Base-by-base conservation (phyloP, 2,113 vertebrate genomes). In the Phainopepla nitens region DNA sequence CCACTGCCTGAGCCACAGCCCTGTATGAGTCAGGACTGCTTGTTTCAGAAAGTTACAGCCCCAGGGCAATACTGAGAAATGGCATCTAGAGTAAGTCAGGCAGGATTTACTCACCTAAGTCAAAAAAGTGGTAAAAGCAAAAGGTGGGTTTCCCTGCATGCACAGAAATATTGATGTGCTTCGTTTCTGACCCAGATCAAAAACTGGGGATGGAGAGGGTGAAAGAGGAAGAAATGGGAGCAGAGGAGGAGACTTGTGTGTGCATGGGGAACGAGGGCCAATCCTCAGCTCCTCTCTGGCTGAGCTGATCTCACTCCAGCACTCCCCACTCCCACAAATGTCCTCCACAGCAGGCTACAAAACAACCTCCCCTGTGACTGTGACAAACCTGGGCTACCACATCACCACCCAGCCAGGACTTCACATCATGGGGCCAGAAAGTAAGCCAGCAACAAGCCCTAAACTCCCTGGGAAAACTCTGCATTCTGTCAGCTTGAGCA, bases 141-240 rank as follows among this genome's bases (percentile, higher is more conserved):
- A 85, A 92, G 36, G 24, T 61, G 41, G 17, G 22, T 33, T 79
- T 92, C 39, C 35, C 24, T 49, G 54, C 41, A 56, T 14, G n/a
- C 61, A 88, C n/a, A 53, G n/a, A 80, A 92, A 44, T 31, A 79
- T 0, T 1, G 0, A 41, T 0, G 0, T 56, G 33, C 35, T 35
- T 29, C 3, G 0, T 3, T 72, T 50, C 45, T 49, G 54, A 23
- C 62, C 64, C 24, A 77, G 33, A 89, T 22, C 31, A 64, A 58
- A 65, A 81, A 41, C 11, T 28, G 28, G 8, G 15, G 15, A 28
- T 23, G 21, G 50, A 87, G 68, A 54, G 27, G 16, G 51, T 57
- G 14, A 94, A 42, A 49, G 23, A 87, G 45, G 49, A 61, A 69
- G n/a, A 92, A 92, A 65, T 10, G 11, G 19, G 44, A 88, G 58